Percentiles rank a stretch among this genome's conserved stretches.
These are phyloP conservation scores for Drosophila pruinosa DNA, from an alignment of 1,140 invertebrate genomes.

Conservation along the genomic window DNA sequence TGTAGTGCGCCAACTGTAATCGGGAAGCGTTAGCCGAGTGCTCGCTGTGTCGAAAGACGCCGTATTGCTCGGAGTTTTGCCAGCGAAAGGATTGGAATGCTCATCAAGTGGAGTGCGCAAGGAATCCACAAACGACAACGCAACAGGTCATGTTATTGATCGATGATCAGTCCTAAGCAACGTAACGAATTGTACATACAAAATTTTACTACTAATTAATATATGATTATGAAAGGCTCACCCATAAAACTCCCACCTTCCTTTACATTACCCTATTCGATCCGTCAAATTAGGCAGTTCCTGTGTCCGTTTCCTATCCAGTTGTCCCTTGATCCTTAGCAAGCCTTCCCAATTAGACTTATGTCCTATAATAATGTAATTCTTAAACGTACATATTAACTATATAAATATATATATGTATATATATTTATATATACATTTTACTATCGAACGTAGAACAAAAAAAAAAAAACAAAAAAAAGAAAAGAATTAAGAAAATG, in stretches of 20 bases:
- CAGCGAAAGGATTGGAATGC: slow-evolving; percentile 93
- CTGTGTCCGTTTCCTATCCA: slow-evolving; percentile 5
- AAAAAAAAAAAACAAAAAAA: slow-evolving; percentile 43
- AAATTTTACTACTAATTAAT: slow-evolving; percentile 81
- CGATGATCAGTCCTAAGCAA: slow-evolving; percentile 84
- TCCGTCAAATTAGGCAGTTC: slow-evolving; percentile 12
- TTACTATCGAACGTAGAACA: slow-evolving; percentile 76
- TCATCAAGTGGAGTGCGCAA: slow-evolving; percentile 92
- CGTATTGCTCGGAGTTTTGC: slow-evolving; percentile 94
- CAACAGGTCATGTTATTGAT: slow-evolving; percentile 88
- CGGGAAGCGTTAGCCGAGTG: slow-evolving; percentile 93
- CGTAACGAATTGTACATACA: slow-evolving; percentile 78
- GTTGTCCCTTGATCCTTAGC: slow-evolving; percentile 17
- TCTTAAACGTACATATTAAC: slow-evolving; percentile 78
- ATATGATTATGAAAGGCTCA: slow-evolving; percentile 64
- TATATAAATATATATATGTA: slow-evolving; percentile 62
- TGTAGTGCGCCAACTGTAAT: slow-evolving; percentile 93
- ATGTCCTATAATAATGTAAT: slow-evolving; percentile 78
- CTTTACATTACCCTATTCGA: neutral
- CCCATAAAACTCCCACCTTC: neutral
- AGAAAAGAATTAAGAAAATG: slow-evolving; percentile 35
- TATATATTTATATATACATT: slow-evolving; percentile 75
- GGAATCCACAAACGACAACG: slow-evolving; percentile 83
- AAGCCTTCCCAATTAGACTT: slow-evolving; percentile 67
- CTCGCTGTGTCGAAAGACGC: slow-evolving; percentile 91